A percentile compares a stretch with the other conserved stretches of the same genome.
These are phyloP conservation scores for Cactoblastis cactorum DNA, from an alignment of 2,888 invertebrate species.

Conservation along the genomic window DNA sequence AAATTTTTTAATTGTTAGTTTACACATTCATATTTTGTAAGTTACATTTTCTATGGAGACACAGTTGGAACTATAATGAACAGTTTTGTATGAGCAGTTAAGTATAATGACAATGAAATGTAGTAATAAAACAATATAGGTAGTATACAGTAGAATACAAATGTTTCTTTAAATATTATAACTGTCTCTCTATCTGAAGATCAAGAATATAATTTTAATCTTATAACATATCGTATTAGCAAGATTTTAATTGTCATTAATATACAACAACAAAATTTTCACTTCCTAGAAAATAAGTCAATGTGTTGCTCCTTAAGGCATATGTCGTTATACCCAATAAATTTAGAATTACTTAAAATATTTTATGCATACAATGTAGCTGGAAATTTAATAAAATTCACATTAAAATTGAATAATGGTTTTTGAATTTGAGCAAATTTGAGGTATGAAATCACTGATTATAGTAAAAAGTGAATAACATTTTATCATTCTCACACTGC, in stretches of 20 bases:
- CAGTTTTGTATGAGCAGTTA: no score
- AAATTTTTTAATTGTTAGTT: conserved; percentile 39
- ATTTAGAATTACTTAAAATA: conserved; percentile 68
- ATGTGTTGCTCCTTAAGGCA: conserved; percentile 55
- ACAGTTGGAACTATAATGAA: no score
- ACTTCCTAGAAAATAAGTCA: conserved; percentile 28
- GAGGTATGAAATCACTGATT: conserved; percentile 72
- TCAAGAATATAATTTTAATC: conserved; percentile 24
- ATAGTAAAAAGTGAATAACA: conserved; percentile 21
- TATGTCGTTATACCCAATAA: conserved; percentile 71
- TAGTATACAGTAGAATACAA: no score
- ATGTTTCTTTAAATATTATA: neutral
- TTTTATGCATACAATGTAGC: conserved; percentile 44
- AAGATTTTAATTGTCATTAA: conserved; percentile 14
- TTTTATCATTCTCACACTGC: conserved; percentile 74
- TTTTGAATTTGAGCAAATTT: conserved; percentile 69
- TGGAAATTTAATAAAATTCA: conserved; percentile 50
- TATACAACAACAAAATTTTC: conserved; percentile 20
- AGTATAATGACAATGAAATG: neutral
- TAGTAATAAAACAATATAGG: no score
- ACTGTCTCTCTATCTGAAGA: conserved; percentile 23
- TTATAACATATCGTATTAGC: conserved; percentile 44
- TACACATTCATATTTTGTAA: conserved; percentile 16
- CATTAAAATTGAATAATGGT: conserved; percentile 38
- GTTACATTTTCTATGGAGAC: conserved; percentile 8